Evolutionary conservation across 2,888 invertebrate species (phyloP), one percentile per base, ranked within the genome.

Genomic region (Taenaris catops): DNA sequence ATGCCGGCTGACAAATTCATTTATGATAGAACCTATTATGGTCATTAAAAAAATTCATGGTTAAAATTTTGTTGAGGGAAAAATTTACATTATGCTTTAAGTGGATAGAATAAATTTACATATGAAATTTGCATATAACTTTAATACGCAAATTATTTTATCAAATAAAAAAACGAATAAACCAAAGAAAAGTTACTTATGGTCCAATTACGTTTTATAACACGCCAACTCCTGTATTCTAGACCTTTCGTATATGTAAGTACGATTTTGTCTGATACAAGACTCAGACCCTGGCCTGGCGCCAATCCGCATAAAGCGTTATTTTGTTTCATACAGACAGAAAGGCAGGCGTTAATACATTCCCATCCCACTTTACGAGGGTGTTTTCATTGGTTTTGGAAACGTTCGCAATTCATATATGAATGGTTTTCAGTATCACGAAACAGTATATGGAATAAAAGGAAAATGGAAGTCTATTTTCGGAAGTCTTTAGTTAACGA

Each of bases 241-340:
- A 11, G 0, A 23, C 31, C 25, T 12, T 8, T 5, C 1, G 10
- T 17, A 21, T 32, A 42, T 38, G 47, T 44, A 48, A 55, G 49
- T 52, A 49, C 50, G 46, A 52, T 51, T 51, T 46, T 41, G 45
- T 47, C 49, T 51, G 57, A 55, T 58, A 60, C 58, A 59, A 56
- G 53, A 48, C 53, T 48, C 48, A 45, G 46, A 48, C 46, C 46
- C 59, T 67, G 68, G 66, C 61, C 37, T 41, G 11, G 35, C 24
- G 67, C 67, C 67, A 69, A 66, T 65, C 57, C 62, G 55, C 63
- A 69, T 62, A 64, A 66, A 66, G 59, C 55, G 66, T 54, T 63
- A 66, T 64, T 64, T 63, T 58, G 63, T 58, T 58, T 56, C 53
- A 41, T 55, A 63, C 54, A 48, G 55, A 59, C 59, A 59, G 55